A percentile compares a stretch with the other conserved stretches of the same genome.
Evolutionary conservation across 2,797 vertebrate species (phyloP).

Genomic region (Premnoplex brunnescens): DNA sequence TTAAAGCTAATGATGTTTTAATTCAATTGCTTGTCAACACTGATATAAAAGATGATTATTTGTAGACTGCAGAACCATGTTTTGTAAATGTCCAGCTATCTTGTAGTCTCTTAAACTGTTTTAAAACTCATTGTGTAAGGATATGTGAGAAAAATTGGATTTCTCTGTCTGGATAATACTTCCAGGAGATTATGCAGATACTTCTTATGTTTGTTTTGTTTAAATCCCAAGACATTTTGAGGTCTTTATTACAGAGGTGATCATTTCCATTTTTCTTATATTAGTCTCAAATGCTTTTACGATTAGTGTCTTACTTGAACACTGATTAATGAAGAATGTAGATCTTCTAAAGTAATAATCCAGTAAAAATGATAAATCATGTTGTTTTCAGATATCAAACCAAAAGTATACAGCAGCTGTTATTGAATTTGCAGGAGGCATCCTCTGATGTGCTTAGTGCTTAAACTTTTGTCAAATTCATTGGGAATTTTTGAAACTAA

Average conservation of each 20-base stretch:
- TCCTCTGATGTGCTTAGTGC: not conserved
- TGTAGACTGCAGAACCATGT: not conserved
- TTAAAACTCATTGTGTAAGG: not conserved
- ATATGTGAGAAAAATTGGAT: not conserved
- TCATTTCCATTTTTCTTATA: constrained; percentile 40
- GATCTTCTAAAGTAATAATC: constrained; percentile 4
- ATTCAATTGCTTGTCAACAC: not conserved
- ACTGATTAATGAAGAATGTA: constrained; percentile 41
- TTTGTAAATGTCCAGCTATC: not conserved
- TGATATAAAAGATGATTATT: not conserved
- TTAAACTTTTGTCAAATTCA: not conserved
- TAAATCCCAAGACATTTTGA: constrained; percentile 11
- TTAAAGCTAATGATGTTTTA: not conserved
- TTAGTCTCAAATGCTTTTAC: not conserved
- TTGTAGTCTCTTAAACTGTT: not conserved
- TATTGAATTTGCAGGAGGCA: not conserved
- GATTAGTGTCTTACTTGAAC: not conserved
- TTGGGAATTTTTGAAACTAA: not conserved
- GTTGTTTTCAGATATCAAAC: constrained; percentile 27
- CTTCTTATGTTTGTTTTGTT: constrained; percentile 16
- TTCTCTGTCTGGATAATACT: not conserved
- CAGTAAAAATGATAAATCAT: constrained; percentile 33
- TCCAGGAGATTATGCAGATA: constrained; percentile 19
- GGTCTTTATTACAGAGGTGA: not conserved
- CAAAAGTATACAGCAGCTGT: not conserved